A percentile compares a stretch with the other conserved stretches of the same genome.
These are phyloP conservation scores for Catonia carolina DNA, from an alignment of 2,888 invertebrate species.

Conservation along the genomic window DNA sequence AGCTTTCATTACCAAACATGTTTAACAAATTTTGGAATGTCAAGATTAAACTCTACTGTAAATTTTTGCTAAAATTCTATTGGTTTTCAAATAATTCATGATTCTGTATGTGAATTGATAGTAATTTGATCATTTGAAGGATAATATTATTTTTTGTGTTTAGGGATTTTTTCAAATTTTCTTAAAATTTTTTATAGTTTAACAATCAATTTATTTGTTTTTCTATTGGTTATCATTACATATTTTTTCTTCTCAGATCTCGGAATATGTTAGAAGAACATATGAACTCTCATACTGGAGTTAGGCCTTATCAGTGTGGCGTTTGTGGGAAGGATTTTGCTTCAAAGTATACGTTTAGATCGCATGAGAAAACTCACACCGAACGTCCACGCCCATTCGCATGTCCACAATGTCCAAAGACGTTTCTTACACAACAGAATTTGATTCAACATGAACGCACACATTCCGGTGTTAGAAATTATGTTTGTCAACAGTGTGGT, in stretches of 20 bases:
- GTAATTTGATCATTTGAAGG: too few species aligned
- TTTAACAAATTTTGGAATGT: too few species aligned
- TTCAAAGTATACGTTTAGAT: conserved; percentile 69
- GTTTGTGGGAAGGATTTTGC: conserved; percentile 67
- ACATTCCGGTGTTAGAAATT: conserved; percentile 63
- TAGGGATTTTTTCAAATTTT: too few species aligned
- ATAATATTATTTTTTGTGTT: too few species aligned
- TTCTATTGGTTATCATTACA: background rate
- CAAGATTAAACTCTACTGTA: too few species aligned
- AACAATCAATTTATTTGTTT: background rate
- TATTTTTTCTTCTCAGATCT: conserved; percentile 47
- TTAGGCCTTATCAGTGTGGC: conserved; percentile 58
- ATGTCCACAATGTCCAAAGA: conserved; percentile 60
- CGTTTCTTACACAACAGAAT: conserved; percentile 71
- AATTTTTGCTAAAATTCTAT: too few species aligned
- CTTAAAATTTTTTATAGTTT: background rate
- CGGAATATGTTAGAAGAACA: conserved; percentile 65
- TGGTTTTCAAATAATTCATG: too few species aligned
- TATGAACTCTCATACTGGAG: conserved; percentile 61
- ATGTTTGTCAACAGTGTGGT: conserved; percentile 61
- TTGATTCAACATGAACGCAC: conserved; percentile 67
- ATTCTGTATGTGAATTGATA: too few species aligned
- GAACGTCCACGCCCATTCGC: conserved; percentile 60
- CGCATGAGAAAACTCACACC: conserved; percentile 68
- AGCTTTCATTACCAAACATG: too few species aligned